These are phyloP conservation scores for Stegodyphus mimosarum DNA, from an alignment of 1,140 invertebrate genomes.

Conservation along the genomic window DNA sequence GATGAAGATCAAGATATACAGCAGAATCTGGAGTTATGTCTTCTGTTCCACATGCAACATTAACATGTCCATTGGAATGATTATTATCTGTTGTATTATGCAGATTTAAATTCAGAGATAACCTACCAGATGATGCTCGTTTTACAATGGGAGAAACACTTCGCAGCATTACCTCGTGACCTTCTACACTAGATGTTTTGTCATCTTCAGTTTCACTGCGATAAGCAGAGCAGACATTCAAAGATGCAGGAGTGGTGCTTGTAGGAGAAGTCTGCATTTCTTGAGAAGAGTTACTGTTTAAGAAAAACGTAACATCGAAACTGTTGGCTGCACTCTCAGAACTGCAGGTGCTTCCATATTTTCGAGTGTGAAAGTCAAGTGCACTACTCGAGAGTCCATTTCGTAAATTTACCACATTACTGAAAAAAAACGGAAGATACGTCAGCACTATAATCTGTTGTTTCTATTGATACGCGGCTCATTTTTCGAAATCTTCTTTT, in stretches of 20 bases:
- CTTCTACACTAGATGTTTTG: conserved; percentile 58
- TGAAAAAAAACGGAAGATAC: conserved; percentile 59
- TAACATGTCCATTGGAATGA: conserved; percentile 25
- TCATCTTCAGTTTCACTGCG: conserved; percentile 56
- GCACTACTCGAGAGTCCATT: conserved; percentile 48
- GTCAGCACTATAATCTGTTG: conserved; percentile 61
- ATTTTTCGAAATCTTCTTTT: conserved; percentile 54
- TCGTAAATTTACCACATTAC: conserved; percentile 47
- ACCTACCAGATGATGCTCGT: conserved; percentile 37
- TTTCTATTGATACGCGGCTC: conserved; percentile 57
- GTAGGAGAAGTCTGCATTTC: conserved; percentile 47
- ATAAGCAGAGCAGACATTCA: conserved; percentile 38
- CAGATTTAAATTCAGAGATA: conserved; percentile 60
- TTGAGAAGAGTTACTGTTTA: conserved; percentile 47
- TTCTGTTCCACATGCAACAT: conserved; percentile 59
- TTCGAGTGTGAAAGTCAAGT: conserved; percentile 50
- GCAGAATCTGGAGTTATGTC: conserved; percentile 64
- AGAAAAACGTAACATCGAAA: conserved; percentile 65
- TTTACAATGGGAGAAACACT: conserved; percentile 61
- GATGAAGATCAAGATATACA: conserved; percentile 62
- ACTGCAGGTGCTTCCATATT: conserved; percentile 65
- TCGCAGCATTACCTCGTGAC: conserved; percentile 52
- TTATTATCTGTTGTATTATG: conserved; percentile 12
- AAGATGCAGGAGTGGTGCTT: conserved; percentile 40
- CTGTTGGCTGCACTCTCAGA: conserved; percentile 67